Conservation (phyloP, 2,888 invertebrate species). For the Dascillus cervinus region DNA sequence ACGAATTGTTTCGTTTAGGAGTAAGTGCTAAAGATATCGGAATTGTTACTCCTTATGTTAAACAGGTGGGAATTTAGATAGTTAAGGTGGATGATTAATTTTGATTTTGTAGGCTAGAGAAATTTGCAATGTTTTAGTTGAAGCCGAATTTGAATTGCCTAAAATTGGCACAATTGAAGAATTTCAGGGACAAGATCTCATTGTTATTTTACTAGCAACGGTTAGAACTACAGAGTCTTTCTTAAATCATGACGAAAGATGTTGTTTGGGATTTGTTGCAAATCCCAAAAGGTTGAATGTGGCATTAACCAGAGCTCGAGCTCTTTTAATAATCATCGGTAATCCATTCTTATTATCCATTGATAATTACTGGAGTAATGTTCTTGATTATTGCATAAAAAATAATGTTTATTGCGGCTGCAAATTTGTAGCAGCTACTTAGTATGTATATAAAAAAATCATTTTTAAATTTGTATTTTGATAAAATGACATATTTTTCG, state of each 20-base stretch:
- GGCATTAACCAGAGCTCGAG: too few relatives aligned
- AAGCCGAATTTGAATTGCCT: constrained; percentile 45
- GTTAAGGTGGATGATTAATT: too few relatives aligned
- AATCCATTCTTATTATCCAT: constrained; percentile 64
- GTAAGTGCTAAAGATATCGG: too few relatives aligned
- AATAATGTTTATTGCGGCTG: constrained; percentile 64
- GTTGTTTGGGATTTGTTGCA: constrained; percentile 64
- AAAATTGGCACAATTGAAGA: constrained; percentile 84
- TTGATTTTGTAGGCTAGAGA: too few relatives aligned
- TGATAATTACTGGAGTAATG: constrained; percentile 62
- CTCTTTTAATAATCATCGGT: constrained; percentile 81
- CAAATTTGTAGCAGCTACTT: too few relatives aligned
- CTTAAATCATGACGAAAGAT: constrained; percentile 42
- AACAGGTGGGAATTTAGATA: too few relatives aligned
- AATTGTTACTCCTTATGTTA: constrained; percentile 78
- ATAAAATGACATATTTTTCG: too few relatives aligned
- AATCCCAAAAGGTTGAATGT: too few relatives aligned
- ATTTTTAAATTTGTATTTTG: too few relatives aligned
- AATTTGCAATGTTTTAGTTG: constrained; percentile 49
- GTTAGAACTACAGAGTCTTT: constrained; percentile 48
- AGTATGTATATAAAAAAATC: too few relatives aligned
- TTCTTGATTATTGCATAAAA: constrained; percentile 55
- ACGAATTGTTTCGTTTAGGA: too few relatives aligned
- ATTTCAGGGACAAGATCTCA: constrained; percentile 76
- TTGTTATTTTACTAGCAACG: constrained; percentile 66